Conservation (phyloP, 2,888 invertebrate species). For the Noctua fimbriata region DNA sequence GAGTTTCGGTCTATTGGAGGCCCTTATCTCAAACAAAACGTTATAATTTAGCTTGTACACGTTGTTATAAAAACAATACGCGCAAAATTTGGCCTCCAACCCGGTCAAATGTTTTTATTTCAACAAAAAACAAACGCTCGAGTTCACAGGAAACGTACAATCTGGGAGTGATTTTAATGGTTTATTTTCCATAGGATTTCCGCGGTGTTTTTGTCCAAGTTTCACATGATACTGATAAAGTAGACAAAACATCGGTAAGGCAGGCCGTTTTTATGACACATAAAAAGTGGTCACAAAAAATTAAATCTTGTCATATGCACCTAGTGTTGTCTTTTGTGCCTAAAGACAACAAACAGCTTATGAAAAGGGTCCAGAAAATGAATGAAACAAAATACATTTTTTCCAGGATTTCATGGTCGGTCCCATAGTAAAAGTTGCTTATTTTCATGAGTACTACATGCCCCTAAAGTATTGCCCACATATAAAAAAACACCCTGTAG, state of each 20-base stretch:
- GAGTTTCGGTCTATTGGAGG: slow-evolving; percentile 37
- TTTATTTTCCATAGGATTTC: slow-evolving; percentile 18
- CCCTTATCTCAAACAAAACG: slow-evolving; percentile 45
- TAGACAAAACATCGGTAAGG: slow-evolving; percentile 14
- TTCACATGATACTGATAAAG: slow-evolving; percentile 13
- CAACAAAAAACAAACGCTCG: slow-evolving; percentile 18
- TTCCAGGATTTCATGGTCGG: no score
- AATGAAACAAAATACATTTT: neutral
- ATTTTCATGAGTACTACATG: no score
- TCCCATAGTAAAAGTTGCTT: no score
- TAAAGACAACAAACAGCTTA: neutral
- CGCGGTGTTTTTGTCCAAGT: neutral
- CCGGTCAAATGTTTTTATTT: slow-evolving; percentile 26
- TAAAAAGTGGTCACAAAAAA: neutral
- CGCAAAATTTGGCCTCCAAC: slow-evolving; percentile 19
- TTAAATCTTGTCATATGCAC: neutral
- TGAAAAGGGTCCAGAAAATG: neutral
- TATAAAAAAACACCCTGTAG: no score
- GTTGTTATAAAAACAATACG: slow-evolving; percentile 42
- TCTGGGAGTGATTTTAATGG: slow-evolving; percentile 23
- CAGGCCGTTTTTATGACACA: neutral
- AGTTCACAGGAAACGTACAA: slow-evolving; percentile 12
- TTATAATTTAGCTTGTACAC: slow-evolving; percentile 39
- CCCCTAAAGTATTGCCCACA: no score
- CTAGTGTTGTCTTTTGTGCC: no score